Evolutionary conservation across 1,140 invertebrate genomes (phyloP).

Genomic region (Nilaparvata lugens): DNA sequence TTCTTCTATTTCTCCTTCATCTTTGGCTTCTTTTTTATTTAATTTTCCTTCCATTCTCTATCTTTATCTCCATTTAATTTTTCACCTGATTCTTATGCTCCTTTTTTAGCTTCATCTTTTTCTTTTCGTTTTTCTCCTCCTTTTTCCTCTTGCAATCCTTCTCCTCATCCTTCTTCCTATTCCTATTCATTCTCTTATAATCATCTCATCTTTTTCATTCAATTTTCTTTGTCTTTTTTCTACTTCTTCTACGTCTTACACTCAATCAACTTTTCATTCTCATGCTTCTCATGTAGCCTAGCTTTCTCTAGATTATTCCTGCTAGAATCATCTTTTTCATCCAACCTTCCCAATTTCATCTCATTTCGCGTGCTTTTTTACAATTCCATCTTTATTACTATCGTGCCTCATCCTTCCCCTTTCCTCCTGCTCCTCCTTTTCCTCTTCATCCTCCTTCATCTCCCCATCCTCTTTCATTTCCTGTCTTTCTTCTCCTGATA

Average conservation of each 20-base stretch:
- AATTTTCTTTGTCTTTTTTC: no score
- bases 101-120: not conserved
- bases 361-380: no score
- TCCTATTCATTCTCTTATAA: not conserved
- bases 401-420: not conserved
- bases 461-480: not conserved
- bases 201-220: no score
- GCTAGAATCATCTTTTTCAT: no score
- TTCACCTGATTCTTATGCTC: not conserved
- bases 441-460: not conserved
- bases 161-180: not conserved
- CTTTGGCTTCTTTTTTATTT: not conserved
- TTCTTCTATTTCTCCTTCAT: not conserved
- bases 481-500: not conserved
- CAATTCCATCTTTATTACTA: no score
- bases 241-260: no score
- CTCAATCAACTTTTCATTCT: no score
- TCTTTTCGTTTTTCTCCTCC: not conserved
- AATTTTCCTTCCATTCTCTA: not conserved
- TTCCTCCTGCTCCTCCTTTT: not conserved
- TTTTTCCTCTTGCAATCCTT: not conserved
- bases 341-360: no score
- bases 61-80: not conserved
- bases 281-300: no score
- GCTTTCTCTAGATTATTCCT: no score